Percentiles rank a stretch among this genome's conserved stretches.
Evolutionary conservation across 1,140 invertebrate genomes (phyloP).

Genomic region (Platorchestia sp.): DNA sequence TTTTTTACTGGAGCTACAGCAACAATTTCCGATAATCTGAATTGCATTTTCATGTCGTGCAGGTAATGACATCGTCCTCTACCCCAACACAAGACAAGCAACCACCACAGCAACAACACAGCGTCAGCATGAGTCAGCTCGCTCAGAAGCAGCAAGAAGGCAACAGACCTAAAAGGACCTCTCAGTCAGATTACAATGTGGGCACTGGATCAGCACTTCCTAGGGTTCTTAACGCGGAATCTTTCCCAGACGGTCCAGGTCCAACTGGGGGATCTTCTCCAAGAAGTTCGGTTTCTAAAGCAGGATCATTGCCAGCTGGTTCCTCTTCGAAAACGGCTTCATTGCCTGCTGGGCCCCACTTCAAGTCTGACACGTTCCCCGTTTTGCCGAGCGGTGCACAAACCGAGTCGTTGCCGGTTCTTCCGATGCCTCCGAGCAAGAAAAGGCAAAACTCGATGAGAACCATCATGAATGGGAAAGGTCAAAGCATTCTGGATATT

Average conservation of each 20-base stretch:
- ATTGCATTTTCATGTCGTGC: neutral
- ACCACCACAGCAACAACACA: too few species aligned
- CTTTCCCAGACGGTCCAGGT: too few species aligned
- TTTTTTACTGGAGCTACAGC: too few species aligned
- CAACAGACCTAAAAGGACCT: neutral
- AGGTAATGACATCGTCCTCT: neutral
- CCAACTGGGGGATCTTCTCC: neutral
- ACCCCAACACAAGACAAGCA: neutral
- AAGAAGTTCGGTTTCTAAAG: neutral
- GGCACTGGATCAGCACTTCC: neutral
- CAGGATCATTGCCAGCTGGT: neutral
- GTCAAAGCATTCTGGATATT: conserved; percentile 1
- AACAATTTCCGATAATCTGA: neutral
- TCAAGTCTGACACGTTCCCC: neutral
- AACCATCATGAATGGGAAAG: neutral
- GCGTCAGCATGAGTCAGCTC: neutral
- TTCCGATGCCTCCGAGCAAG: neutral
- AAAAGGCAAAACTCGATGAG: neutral
- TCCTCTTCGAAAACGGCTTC: neutral
- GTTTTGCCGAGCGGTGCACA: neutral
- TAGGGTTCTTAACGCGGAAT: neutral
- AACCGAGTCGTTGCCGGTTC: neutral
- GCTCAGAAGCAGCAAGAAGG: neutral
- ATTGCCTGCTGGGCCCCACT: neutral
- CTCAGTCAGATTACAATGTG: neutral